Percentiles rank a stretch among this genome's conserved stretches.
Conservation (phyloP, 2,888 invertebrate genomes). For the Lydus trimaculatus region DNA sequence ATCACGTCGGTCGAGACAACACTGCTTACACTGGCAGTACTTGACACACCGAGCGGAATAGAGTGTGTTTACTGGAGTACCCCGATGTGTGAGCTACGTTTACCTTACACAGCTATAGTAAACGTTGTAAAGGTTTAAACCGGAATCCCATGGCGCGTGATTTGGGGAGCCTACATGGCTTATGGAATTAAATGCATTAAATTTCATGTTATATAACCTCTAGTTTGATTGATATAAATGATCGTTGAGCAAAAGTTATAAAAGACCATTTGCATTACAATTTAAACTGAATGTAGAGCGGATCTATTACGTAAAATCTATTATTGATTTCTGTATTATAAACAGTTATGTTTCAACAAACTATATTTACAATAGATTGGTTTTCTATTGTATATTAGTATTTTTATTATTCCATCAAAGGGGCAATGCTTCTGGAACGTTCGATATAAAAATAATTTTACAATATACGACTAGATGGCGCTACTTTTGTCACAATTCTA, state of each 20-base stretch:
- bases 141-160: too few species aligned
- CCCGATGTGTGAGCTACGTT: too few species aligned
- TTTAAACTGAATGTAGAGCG: slow-evolving; percentile 91
- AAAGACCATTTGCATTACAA: slow-evolving; percentile 85
- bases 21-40: too few species aligned
- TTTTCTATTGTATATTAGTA: background rate
- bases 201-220: slow-evolving; percentile 83
- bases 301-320: slow-evolving; percentile 76
- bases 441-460: background rate
- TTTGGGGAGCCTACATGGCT: too few species aligned
- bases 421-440: background rate
- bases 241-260: slow-evolving; percentile 90
- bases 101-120: too few species aligned
- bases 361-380: background rate
- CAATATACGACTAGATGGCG: too few species aligned
- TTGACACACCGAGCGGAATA: too few species aligned
- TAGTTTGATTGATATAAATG: slow-evolving; percentile 81
- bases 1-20: too few species aligned
- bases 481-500: too few species aligned
- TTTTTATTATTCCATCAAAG: background rate
- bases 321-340: slow-evolving; percentile 24
- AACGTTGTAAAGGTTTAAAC: too few species aligned
- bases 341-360: too few species aligned
- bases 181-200: slow-evolving; percentile 83
- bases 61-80: too few species aligned